Conservation (phyloP, 2,113 vertebrate genomes). For the Campylomormyrus tamandua region DNA sequence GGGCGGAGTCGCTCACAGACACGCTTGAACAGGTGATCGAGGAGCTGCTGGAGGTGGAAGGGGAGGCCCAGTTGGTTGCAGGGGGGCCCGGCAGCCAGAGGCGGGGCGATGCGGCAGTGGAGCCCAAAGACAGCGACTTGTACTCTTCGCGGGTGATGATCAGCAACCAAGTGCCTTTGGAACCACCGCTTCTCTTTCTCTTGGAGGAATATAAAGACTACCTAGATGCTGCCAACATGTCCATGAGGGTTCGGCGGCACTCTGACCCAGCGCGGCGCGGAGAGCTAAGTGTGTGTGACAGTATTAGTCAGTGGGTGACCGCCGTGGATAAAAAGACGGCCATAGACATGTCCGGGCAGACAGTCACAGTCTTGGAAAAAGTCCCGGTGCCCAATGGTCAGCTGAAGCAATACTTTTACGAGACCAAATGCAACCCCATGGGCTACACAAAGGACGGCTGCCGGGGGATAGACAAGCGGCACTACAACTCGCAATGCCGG, state of each 20-base stretch:
- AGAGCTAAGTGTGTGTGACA: constrained; percentile 98
- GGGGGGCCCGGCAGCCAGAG: constrained; percentile 49
- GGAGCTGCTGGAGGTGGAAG: constrained; percentile 82
- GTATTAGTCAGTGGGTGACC: constrained; percentile 98
- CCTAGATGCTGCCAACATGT: constrained; percentile 98
- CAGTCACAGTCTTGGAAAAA: constrained; percentile 95
- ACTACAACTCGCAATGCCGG: constrained; percentile 99
- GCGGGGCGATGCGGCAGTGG: constrained; percentile 59
- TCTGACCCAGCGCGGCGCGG: constrained; percentile 90
- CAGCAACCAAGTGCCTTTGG: constrained; percentile 99
- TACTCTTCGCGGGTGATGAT: constrained; percentile 95
- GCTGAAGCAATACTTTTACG: constrained; percentile 99
- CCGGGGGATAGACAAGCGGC: constrained; percentile 98
- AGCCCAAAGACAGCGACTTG: constrained; percentile 89
- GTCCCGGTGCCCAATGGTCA: constrained; percentile 96
- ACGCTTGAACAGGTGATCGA: constrained; percentile 97
- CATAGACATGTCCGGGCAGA: constrained; percentile 98
- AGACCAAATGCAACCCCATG: constrained; percentile 99
- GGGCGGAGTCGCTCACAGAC: constrained; percentile 80
- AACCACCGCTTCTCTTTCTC: constrained; percentile 96
- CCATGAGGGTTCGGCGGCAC: constrained; percentile 95
- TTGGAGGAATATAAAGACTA: constrained; percentile 99
- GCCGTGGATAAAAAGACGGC: constrained; percentile 98
- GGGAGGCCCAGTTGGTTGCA: constrained; percentile 69
- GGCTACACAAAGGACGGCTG: constrained; percentile 98